Percentiles rank a stretch among this genome's conserved stretches.
Evolutionary conservation across 53 echinoderm and acorn worm genomes (phyloP).

Genomic region (Paelopatides confundens): DNA sequence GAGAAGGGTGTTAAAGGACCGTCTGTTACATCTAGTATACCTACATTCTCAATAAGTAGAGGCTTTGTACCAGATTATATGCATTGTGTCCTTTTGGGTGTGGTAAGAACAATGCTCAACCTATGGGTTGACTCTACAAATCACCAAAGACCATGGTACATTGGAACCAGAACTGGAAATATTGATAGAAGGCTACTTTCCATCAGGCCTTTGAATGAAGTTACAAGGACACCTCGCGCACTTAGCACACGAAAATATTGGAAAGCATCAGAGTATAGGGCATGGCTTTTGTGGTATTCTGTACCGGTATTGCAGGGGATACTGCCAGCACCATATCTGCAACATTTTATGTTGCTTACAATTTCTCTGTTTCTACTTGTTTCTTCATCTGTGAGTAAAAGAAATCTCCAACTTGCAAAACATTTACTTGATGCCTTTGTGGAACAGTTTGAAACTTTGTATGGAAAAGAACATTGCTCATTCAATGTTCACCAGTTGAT

Average conservation of each 20-base stretch:
- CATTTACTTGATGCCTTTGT: slow-evolving; percentile 53
- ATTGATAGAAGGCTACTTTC: neutral
- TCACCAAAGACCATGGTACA: slow-evolving; percentile 15
- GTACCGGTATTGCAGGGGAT: neutral
- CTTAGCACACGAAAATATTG: neutral
- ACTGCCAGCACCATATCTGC: neutral
- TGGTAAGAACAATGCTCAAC: slow-evolving; percentile 24
- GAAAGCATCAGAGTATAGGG: neutral
- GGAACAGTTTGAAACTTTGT: slow-evolving; percentile 41
- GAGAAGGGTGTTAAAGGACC: slow-evolving; percentile 9
- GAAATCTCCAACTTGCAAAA: slow-evolving; percentile 35
- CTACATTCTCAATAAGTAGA: neutral
- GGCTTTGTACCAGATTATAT: slow-evolving; percentile 50
- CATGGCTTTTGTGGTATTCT: neutral
- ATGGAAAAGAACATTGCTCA: slow-evolving; percentile 51
- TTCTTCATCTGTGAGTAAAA: neutral
- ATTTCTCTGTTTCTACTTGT: neutral
- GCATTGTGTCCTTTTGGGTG: slow-evolving; percentile 51
- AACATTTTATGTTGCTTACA: slow-evolving; percentile 4
- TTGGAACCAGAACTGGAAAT: neutral
- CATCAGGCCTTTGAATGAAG: neutral
- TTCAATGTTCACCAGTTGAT: slow-evolving; percentile 62
- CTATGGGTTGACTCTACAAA: slow-evolving; percentile 28
- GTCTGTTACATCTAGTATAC: neutral
- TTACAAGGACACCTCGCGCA: neutral